These are phyloP conservation scores for Sebastes schlegelii DNA, from an alignment of 2,113 vertebrate genomes.

Conservation along the genomic window DNA sequence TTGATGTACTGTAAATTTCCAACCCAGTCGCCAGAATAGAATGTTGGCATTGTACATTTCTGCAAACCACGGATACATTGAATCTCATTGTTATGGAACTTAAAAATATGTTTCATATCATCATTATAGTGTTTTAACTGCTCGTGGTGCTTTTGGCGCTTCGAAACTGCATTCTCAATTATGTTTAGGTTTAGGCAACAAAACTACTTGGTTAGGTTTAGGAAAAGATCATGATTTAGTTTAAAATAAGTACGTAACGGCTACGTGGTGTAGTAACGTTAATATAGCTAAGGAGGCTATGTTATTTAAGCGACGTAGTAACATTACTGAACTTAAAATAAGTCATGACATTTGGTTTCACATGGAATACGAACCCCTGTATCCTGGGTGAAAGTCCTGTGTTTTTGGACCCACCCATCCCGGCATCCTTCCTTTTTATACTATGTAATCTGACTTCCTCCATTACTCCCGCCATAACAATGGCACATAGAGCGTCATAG, in stretches of 20 bases:
- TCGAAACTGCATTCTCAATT: not conserved
- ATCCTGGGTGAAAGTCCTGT: no score
- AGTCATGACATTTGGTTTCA: not conserved
- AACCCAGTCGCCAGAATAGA: not conserved
- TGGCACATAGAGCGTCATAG: no score
- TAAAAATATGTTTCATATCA: no score
- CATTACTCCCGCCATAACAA: no score
- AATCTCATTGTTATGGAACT: no score
- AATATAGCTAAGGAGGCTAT: not conserved
- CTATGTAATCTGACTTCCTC: no score
- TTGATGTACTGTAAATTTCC: not conserved
- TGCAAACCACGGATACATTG: no score
- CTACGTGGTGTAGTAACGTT: not conserved
- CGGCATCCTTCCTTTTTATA: no score
- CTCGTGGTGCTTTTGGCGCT: not conserved
- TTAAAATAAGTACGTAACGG: not conserved
- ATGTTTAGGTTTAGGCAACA: not conserved
- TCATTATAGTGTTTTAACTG: not conserved
- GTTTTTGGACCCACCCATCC: no score
- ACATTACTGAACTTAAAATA: not conserved
- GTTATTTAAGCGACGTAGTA: not conserved
- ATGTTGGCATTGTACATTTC: no score
- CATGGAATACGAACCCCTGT: no score
- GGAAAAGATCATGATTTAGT: not conserved
- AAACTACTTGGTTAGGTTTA: not conserved